Percentiles rank a stretch among this genome's conserved stretches.
Evolutionary conservation across 2,113 vertebrate genomes (phyloP).

Genomic region (Bubo scandiacus): DNA sequence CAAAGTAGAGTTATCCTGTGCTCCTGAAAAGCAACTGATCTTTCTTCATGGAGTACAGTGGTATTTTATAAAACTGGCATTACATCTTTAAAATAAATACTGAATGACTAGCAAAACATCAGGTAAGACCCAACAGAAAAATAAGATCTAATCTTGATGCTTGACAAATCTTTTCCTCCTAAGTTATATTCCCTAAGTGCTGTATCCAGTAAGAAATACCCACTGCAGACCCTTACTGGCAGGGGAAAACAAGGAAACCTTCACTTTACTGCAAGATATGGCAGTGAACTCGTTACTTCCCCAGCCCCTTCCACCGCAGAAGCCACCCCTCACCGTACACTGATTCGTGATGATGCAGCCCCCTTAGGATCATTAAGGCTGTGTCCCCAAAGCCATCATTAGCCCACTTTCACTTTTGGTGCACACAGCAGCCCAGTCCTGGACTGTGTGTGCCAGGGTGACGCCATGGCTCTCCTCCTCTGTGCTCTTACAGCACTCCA

Average conservation of each 20-base stretch:
- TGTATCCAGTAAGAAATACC: background rate
- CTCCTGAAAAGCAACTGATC: background rate
- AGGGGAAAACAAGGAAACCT: accelerated
- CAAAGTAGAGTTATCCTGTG: background rate
- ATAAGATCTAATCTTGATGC: background rate
- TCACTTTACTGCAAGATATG: background rate
- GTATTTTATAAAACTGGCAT: background rate
- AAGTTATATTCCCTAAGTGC: background rate
- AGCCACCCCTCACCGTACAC: accelerated
- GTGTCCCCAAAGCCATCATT: background rate
- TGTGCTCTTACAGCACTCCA: accelerated
- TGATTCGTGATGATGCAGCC: accelerated
- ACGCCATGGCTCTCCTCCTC: accelerated
- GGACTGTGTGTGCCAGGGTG: accelerated
- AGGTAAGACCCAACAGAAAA: background rate
- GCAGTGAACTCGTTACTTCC: no score
- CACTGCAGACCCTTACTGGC: no score
- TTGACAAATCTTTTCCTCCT: background rate
- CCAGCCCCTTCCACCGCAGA: background rate
- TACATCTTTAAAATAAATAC: no score
- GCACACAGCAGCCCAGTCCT: accelerated
- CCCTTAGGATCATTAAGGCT: background rate
- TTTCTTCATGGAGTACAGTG: background rate
- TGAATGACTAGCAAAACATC: background rate
- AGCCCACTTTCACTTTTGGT: background rate